Base-by-base conservation (phyloP, 1,140 invertebrate genomes). In the Cydia strobilella region DNA sequence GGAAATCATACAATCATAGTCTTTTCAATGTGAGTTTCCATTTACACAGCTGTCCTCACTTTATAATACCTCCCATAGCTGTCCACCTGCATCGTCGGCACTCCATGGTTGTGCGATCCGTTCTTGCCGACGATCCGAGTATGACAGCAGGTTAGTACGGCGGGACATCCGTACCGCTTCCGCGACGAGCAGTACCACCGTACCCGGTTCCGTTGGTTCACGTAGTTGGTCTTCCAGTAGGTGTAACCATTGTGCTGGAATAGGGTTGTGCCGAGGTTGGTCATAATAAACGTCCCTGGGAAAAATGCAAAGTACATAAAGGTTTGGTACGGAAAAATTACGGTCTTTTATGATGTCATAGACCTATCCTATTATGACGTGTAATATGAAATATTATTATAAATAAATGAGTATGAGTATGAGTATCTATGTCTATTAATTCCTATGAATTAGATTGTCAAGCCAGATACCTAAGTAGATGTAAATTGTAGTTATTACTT, bases 161-260 rank as follows among this genome's bases (percentile, higher is more conserved):
- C 65, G 12, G 27, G 65, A 10, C 65, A 69, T 35, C 27, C 27
- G 31, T 35, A 15, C 20, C 65, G 27, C 3, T 20, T 69, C n/a
- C 31, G 20, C 18, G 65, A 69, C 6, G 65, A 69, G 18, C 65
- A 69, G n/a, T 69, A 69, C 65, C 65, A 69, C 15, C 65, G 27
- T 3, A 35, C 10, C 7, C 31, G 6, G 65, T 39, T 69, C 20
- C 15, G 31, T 39, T 69, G 65, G 27, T n/a, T 69, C 0, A 69
- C 18, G 65, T 69, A 69, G 65, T 69, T 69, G 1, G 65, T 69
- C 65, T 69, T 69, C 65, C 65, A 69, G 27, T 69, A 69, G 1
- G 65, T 69, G 65, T 35, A 69, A 2, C 65, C 65, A 2, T 39
- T 10, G 65, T 69, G n/a, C 27, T 35, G 31, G 27, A 69, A 69